Evolutionary conservation across 2,113 vertebrate species (phyloP).

Genomic region (Nerophis ophidion): DNA sequence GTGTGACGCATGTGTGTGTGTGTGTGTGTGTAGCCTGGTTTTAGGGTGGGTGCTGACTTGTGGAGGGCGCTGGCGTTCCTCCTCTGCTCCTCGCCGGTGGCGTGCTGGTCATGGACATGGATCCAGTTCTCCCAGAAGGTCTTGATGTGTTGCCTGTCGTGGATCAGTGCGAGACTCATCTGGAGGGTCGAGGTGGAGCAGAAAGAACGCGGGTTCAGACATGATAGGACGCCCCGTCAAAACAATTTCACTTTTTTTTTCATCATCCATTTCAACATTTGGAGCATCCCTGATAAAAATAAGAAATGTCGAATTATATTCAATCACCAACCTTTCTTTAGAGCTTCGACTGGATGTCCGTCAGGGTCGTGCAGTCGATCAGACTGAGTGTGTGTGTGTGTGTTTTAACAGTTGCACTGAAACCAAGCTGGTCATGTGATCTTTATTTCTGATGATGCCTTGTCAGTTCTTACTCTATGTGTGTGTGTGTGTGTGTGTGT

Average conservation of each 20-base stretch:
- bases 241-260: no score
- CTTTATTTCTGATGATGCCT: not conserved
- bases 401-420: not conserved
- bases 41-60: not conserved
- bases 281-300: not conserved
- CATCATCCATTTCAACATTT: no score
- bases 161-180: constrained; percentile 5
- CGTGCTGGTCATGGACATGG: not conserved
- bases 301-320: not conserved
- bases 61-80: not conserved
- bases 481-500: no score
- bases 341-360: not conserved
- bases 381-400: not conserved
- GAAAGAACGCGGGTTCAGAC: not conserved
- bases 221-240: not conserved
- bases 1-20: not conserved
- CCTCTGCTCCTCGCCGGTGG: not conserved
- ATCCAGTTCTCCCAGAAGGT: constrained; percentile 2
- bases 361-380: not conserved
- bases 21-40: not conserved
- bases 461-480: not conserved
- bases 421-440: not conserved
- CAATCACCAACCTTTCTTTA: not conserved
- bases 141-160: not conserved
- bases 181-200: not conserved